Evolutionary conservation across 2,888 invertebrate genomes (phyloP).

Genomic region (Opisthograptis luteolata): DNA sequence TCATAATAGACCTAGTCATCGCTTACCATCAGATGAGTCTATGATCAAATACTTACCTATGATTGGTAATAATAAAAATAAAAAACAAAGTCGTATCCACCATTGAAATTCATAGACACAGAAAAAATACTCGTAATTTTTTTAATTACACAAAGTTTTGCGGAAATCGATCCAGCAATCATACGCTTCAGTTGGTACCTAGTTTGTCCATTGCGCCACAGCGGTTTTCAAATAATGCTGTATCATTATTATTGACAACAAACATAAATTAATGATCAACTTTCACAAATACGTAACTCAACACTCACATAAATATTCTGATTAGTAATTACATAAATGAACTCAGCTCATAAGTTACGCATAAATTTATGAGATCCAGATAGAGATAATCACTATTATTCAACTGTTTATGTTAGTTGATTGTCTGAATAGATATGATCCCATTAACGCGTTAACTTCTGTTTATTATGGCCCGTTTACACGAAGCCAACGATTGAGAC

Average conservation of each 20-base stretch:
- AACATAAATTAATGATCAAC: neutral
- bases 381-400: slow-evolving; percentile 17
- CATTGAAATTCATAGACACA: too few species aligned
- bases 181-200: too few species aligned
- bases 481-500: neutral
- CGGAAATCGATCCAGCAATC: too few species aligned
- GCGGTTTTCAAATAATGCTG: too few species aligned
- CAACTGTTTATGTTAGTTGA: slow-evolving; percentile 26
- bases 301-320: slow-evolving; percentile 12
- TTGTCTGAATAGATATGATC: slow-evolving; percentile 26
- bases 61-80: too few species aligned
- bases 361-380: slow-evolving; percentile 25
- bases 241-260: neutral
- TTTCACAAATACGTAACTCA: slow-evolving; percentile 10
- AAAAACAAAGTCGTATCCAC: too few species aligned
- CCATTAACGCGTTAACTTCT: slow-evolving; percentile 8
- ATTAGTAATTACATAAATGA: slow-evolving; percentile 23
- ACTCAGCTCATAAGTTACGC: slow-evolving; percentile 25
- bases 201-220: too few species aligned
- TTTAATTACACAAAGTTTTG: too few species aligned
- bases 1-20: too few species aligned
- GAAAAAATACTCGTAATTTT: too few species aligned
- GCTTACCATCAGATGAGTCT: too few species aligned
- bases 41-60: too few species aligned
- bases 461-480: neutral